Percentiles rank a stretch among this genome's conserved stretches.
Conservation (phyloP, 64 coral and sea anemone genomes). For the Pachyseris speciosa region DNA sequence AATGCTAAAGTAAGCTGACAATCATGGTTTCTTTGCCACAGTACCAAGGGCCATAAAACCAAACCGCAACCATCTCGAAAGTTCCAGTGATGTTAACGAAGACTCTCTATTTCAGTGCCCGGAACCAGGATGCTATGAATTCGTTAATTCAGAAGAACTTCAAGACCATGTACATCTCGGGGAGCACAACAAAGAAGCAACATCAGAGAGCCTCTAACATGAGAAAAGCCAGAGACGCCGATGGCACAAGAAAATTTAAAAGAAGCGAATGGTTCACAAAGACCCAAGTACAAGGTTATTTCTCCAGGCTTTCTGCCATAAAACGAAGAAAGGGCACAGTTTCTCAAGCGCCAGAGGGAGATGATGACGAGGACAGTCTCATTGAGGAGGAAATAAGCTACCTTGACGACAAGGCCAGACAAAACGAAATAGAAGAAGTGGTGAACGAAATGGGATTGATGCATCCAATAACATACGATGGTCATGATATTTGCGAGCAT, state of each 20-base stretch:
- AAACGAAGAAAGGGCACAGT: neutral
- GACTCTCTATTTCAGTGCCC: neutral
- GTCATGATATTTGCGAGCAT: constrained; percentile 46
- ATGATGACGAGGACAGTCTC: neutral
- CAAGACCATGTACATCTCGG: constrained; percentile 19
- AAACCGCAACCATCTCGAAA: neutral
- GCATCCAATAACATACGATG: constrained; percentile 64
- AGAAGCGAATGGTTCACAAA: constrained; percentile 28
- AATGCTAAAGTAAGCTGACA: neutral
- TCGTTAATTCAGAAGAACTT: neutral
- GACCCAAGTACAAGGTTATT: neutral
- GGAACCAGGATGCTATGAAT: constrained; percentile 1
- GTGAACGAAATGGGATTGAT: constrained; percentile 33
- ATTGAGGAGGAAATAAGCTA: constrained; percentile 50
- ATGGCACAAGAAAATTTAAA: neutral
- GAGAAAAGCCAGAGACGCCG: neutral
- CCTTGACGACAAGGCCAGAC: constrained; percentile 18
- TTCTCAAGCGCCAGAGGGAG: neutral
- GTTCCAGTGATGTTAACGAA: neutral
- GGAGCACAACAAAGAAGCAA: neutral
- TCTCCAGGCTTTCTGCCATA: neutral
- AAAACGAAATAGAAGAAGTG: neutral
- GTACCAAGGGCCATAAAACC: constrained; percentile 17
- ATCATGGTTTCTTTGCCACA: neutral
- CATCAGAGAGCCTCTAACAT: constrained; percentile 20